Base-by-base conservation (phyloP, 2,113 vertebrate genomes). In the Megaceryle torquata region DNA sequence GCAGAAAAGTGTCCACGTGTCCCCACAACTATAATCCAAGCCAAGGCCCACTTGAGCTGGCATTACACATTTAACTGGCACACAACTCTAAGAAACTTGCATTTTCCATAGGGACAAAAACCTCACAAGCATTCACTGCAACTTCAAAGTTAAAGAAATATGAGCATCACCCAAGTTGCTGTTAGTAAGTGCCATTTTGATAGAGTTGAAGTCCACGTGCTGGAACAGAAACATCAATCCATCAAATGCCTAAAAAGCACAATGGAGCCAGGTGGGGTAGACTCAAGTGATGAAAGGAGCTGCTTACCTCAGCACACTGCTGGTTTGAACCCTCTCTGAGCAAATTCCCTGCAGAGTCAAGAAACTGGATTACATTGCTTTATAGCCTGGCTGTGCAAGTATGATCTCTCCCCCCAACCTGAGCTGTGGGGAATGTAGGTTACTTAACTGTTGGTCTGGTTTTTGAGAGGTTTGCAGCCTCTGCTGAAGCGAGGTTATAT, bases 401-500 rank as follows among this genome's bases (percentile, higher is more conserved):
- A 3, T 1, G 24, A n/a, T 12, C 37, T 9, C 68, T 56, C 33
- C 46, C 33, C 46, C 11, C 51, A 25, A 81, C 51, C 69, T 3
- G 35, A 46, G 68, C 91, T 75, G 70, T 7, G 2, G 53, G 67
- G 46, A 65, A 28, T 1, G 10, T 1, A 15, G 37, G 54, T 54
- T 44, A 68, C 69, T 85, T 60, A 33, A 80, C 59, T 70, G 33
- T 5, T 9, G 57, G 13, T 64, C 79, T 59, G 41, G 2, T 33
- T 72, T 69, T 43, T 8, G 37, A 0, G 17, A 77, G 63, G 54
- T 35, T 26, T 43, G 43, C 56, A 68, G 71, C 59, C 68, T 80
- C 28, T 0, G 0, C 5, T 56, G 61, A 48, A 61, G 82, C 4
- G 0, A 3, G 21, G 56, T 91, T 95, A 63, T 41, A 7, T 41